Evolutionary conservation across 2,888 invertebrate genomes (phyloP).

Genomic region (Acanthococcus lagerstroemiae): DNA sequence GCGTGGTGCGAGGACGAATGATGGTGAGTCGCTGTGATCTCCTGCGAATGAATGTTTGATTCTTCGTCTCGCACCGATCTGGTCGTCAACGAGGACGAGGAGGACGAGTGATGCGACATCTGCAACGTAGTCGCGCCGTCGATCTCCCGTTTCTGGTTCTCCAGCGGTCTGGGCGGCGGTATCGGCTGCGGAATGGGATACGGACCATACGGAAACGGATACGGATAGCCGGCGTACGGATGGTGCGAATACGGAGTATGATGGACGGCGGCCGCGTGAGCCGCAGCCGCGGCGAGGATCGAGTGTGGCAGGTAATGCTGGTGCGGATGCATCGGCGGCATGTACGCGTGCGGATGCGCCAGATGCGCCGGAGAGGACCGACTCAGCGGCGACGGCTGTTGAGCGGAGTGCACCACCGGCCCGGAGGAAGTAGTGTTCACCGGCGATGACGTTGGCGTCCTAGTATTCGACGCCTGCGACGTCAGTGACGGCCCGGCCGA

Average conservation of each 20-base stretch:
- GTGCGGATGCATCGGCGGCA: conserved; percentile 47
- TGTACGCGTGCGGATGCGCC: conserved; percentile 40
- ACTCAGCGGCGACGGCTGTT: conserved; percentile 54
- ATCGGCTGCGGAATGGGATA: conserved; percentile 48
- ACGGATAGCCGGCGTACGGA: conserved; percentile 46
- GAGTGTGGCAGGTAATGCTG: conserved; percentile 58
- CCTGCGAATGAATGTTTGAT: conserved; percentile 28
- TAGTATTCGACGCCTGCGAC: conserved; percentile 38
- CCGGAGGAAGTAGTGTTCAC: conserved; percentile 46
- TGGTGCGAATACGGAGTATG: conserved; percentile 57
- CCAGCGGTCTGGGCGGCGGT: conserved; percentile 37
- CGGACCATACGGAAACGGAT: conserved; percentile 36
- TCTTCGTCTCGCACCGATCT: conserved; percentile 49
- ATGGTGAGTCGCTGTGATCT: conserved; percentile 41
- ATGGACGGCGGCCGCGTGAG: conserved; percentile 50
- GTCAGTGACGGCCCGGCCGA: conserved; percentile 36
- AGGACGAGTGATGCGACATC: conserved; percentile 58
- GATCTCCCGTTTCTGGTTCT: conserved; percentile 39
- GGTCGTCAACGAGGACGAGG: conserved; percentile 52
- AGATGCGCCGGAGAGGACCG: conserved; percentile 39
- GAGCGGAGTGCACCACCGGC: conserved; percentile 54
- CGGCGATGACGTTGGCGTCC: conserved; percentile 35
- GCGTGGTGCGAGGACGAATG: conserved; percentile 57
- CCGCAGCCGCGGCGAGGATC: conserved; percentile 50
- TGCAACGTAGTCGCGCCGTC: conserved; percentile 56